Base-by-base conservation (phyloP, 2,888 invertebrate genomes). In the Cryptocephalus primarius region DNA sequence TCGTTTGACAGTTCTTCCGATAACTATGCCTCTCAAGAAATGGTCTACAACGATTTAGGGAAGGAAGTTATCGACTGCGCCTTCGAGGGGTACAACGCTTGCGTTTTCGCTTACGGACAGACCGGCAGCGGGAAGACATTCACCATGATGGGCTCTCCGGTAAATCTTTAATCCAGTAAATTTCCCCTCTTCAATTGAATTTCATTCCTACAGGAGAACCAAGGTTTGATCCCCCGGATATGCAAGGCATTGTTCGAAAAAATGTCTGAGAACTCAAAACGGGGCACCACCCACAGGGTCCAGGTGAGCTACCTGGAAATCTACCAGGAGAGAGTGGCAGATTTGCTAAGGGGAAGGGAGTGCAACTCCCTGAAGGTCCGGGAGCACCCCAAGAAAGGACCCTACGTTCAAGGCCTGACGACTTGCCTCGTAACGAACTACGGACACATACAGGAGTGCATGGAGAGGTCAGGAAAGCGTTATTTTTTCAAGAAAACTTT, bases 111-210 rank as follows among this genome's bases (percentile, higher is more conserved):
- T 39, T 91, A 91, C 67, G 91, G 91, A 13, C 90, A 91, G 74
- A 91, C 90, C 3, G 90, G 90, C 54, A 88, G 88, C 68, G 90
- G 90, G 45, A 91, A 91, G 72, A 90, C 90, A 0, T 89, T 86
- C 67, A 91, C 90, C 33, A 91, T 91, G 90, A 90, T 90, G 89
- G 90, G 90, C 4, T 79, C 83, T 8, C 72, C 78, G 57, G 85
- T 84, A 69, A 71, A 22, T 22, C 6, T 22, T 22, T 22, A 22
- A 22, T n/a, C n/a, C n/a, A n/a, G n/a, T n/a, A n/a, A n/a, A n/a
- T n/a, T n/a, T n/a, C n/a, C n/a, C n/a, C n/a, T 6, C 22, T 6
- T 22, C 2, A 22, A 2, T 6, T 22, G 3, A 22, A 22, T 22
- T 22, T 22, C 22, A 6, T 4, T 22, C 11, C 44, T 54, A 40